A percentile compares a stretch with the other conserved stretches of the same genome.
Conservation (phyloP, 23 tunicate species). For the Ciona savignyi region DNA sequence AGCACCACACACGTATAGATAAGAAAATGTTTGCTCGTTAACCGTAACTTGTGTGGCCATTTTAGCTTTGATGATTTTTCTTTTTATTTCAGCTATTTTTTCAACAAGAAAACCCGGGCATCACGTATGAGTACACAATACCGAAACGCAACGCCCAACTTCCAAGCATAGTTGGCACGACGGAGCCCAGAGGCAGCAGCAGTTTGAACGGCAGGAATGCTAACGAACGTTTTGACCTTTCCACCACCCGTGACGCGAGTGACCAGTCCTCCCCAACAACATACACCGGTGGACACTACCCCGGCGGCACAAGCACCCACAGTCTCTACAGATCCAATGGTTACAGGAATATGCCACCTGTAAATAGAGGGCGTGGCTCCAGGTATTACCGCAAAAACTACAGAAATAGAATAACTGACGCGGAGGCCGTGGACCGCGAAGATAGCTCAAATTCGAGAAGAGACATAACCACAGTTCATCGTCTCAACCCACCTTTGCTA, state of each 20-base stretch:
- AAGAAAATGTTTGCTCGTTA: too few relatives aligned
- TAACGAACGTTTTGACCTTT: background rate
- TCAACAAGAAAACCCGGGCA: conserved; percentile 61
- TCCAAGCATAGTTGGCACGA: background rate
- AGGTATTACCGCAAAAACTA: background rate
- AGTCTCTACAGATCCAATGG: too few relatives aligned
- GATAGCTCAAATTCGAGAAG: background rate
- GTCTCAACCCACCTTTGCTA: background rate
- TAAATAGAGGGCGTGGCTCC: background rate
- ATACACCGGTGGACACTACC: background rate
- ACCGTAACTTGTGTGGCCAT: too few relatives aligned
- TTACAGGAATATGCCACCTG: background rate
- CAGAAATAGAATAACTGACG: background rate
- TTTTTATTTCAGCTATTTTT: conserved; percentile 30
- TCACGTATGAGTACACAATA: conserved; percentile 30
- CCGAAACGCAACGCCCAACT: conserved; percentile 15
- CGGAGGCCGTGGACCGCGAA: background rate
- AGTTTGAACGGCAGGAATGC: conserved; percentile 4
- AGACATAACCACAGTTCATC: background rate
- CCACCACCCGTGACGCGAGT: background rate
- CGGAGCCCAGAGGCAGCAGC: conserved; percentile 2
- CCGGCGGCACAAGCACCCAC: background rate
- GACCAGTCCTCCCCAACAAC: background rate
- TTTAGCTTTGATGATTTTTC: too few relatives aligned
- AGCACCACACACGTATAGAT: too few relatives aligned